Percentiles rank a stretch among this genome's conserved stretches.
Evolutionary conservation across 2,888 invertebrate genomes (phyloP).

Genomic region (Cantharis rustica): DNA sequence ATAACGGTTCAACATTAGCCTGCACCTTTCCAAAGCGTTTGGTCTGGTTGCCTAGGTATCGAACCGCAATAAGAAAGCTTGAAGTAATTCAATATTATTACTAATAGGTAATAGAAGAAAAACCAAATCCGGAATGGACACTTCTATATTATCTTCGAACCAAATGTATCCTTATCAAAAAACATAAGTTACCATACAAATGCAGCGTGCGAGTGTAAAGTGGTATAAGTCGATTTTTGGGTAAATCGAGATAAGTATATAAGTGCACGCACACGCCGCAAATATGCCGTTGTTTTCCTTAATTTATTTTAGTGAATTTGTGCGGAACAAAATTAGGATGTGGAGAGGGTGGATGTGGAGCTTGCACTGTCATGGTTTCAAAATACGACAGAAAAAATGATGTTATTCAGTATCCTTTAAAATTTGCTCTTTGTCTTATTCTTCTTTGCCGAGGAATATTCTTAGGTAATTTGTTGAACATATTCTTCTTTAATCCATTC

Average conservation of each 20-base stretch:
- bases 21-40: neutral
- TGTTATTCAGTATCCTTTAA: conserved; percentile 60
- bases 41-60: neutral
- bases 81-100: neutral
- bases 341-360: conserved; percentile 94
- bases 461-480: neutral
- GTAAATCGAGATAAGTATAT: no score
- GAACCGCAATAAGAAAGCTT: neutral
- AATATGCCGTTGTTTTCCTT: conserved; percentile 20
- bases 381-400: conserved; percentile 64
- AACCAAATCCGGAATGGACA: conserved; percentile 84
- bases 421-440: neutral
- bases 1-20: neutral
- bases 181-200: no score
- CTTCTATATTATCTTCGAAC: conserved; percentile 80
- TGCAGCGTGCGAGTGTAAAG: no score
- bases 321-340: conserved; percentile 92
- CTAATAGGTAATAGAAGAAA: conserved; percentile 70
- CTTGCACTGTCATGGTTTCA: conserved; percentile 93
- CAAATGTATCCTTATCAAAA: conserved; percentile 64
- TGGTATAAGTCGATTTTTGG: no score
- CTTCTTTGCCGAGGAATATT: neutral
- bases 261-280: no score
- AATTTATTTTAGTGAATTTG: conserved; percentile 63
- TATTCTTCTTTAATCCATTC: conserved; percentile 45